Base-by-base conservation (phyloP, 2,888 invertebrate genomes). In the Aquatica leii region DNA sequence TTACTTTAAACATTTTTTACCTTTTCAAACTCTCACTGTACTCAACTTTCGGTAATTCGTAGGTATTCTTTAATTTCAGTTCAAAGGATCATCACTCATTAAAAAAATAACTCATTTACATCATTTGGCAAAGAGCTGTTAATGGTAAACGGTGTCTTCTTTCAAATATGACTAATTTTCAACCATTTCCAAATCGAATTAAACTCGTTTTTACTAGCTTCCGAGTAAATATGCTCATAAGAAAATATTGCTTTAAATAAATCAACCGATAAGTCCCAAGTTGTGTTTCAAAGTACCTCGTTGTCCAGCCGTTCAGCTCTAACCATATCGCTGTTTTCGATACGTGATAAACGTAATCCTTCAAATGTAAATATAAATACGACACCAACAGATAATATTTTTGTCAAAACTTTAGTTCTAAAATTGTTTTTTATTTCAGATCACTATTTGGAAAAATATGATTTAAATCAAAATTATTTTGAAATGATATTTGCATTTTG, bases 61-160 rank as follows among this genome's bases (percentile, higher is more conserved):
- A 98, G 80, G 98, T 98, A 74, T 98, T 97, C 0, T 97, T 88
- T 5, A 99, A 84, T 76, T 94, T 95, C 1, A 98, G 95, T 83
- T 99, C 99, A 78, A 99, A 98, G 98, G 98, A 86, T 99, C 98
- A 78, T 99, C 99, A 69, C 93, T 93, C 83, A 99, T 90, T 83
- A 98, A 97, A 72, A 99, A 88, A 1, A 92, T 80, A 75, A 96
- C 91, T 75, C 93, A 92, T 82, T 95, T 71, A 98, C 82, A 84
- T 98, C 98, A 68, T 93, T 90, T 0, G 97, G 96, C 56, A 98
- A 80, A 0, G 90, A 88, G 17, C 89, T 88, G 57, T 88, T 86
- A 0, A 82, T 81, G 0, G 90, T 90, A 75, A 92, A 90, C 0
- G 89, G 86, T 52, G 86, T 87, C 77, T 88, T 90, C 77, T 88